phyloP scores from a whole-genome alignment of 2,113 vertebrate species.

The Xiphias gladius region DNA sequence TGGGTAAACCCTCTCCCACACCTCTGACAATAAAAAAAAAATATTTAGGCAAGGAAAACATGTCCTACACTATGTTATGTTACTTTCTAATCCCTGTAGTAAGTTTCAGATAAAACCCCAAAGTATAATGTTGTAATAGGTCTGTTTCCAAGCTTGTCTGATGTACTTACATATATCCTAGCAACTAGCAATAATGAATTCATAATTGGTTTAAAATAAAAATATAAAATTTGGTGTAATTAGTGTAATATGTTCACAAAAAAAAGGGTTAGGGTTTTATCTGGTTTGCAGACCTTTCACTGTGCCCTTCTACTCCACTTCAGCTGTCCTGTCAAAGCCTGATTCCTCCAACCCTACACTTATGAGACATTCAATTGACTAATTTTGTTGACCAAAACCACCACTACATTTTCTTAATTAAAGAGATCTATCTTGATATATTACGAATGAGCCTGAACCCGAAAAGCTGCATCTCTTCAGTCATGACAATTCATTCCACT shows the following conservation, averaged over 20 bases:
- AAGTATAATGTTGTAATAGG: neutral
- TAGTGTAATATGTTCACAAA: neutral
- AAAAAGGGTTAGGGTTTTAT: neutral
- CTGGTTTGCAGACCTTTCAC: neutral
- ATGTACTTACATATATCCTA: neutral
- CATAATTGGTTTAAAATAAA: neutral
- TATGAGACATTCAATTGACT: constrained; percentile 14
- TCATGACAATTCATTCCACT: neutral
- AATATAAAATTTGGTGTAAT: neutral
- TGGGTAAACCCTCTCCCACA: constrained; percentile 51
- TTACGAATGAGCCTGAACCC: constrained; percentile 5
- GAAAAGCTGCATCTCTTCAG: constrained; percentile 11
- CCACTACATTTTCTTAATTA: constrained; percentile 24
- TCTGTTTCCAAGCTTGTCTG: constrained; percentile 5
- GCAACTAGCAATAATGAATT: neutral
- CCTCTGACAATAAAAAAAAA: constrained; percentile 44
- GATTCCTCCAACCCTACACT: neutral
- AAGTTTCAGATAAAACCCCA: constrained; percentile 32
- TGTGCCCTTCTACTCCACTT: neutral
- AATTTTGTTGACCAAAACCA: constrained; percentile 12
- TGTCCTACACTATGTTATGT: constrained; percentile 25
- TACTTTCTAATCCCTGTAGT: constrained; percentile 35
- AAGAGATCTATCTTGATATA: constrained; percentile 15
- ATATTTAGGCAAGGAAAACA: constrained; percentile 46
- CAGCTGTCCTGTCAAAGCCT: neutral